These are phyloP conservation scores for Sebastes baramenuke DNA, from an alignment of 2,797 vertebrate genomes.

Conservation along the genomic window DNA sequence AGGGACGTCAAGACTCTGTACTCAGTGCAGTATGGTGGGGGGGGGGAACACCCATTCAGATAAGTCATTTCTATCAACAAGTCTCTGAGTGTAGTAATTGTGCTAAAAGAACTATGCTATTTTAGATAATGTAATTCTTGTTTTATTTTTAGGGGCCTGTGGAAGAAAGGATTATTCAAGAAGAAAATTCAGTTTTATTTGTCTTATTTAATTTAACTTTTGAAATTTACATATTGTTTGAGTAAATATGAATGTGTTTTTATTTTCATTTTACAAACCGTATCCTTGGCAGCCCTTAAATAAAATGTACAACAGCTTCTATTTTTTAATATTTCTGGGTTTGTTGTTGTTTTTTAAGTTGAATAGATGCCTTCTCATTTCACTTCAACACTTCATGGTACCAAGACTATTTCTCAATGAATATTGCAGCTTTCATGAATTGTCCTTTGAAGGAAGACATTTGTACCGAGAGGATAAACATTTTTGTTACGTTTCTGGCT, in stretches of 20 bases:
- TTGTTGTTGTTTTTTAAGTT: background rate
- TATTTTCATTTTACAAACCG: slow-evolving; percentile 39
- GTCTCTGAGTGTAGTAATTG: background rate
- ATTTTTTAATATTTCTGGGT: background rate
- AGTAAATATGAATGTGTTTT: slow-evolving; percentile 9
- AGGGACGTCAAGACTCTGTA: background rate
- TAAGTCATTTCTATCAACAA: background rate
- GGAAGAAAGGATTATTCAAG: slow-evolving; percentile 7
- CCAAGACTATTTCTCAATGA: background rate
- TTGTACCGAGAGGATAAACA: background rate
- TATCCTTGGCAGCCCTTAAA: slow-evolving; percentile 24
- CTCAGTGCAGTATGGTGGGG: background rate
- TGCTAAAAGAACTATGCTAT: background rate
- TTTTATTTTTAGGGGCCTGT: slow-evolving; percentile 25
- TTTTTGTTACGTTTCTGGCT: background rate
- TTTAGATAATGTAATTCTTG: background rate
- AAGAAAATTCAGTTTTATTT: slow-evolving; percentile 27
- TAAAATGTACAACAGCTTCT: slow-evolving; percentile 16
- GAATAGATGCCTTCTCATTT: background rate
- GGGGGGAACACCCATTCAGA: too few species aligned
- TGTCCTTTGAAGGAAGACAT: background rate
- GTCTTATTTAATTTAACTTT: slow-evolving; percentile 27
- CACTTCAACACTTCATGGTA: background rate
- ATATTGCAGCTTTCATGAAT: background rate
- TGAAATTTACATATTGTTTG: slow-evolving; percentile 16